Percentiles rank a stretch among this genome's conserved stretches.
phyloP scores from a whole-genome alignment of 2,113 vertebrate genomes.

The Narcine bancroftii region DNA sequence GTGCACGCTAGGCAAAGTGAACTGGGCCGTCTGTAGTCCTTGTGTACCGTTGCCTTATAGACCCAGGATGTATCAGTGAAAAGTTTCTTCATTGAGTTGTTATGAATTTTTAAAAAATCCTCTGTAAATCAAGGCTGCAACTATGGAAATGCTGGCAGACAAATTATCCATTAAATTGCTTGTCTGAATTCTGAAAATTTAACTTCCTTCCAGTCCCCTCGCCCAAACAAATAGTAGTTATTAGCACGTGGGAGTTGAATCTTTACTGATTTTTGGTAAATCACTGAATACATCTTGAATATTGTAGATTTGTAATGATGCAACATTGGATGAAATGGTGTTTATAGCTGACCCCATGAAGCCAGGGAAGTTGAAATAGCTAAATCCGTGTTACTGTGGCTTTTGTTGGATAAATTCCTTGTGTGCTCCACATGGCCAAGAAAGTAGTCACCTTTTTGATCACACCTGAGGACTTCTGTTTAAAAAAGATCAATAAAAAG shows the following conservation, averaged over 20 bases:
- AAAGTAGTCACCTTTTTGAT: slow-evolving; percentile 6
- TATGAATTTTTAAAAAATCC: neutral
- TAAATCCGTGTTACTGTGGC: neutral
- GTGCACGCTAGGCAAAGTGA: neutral
- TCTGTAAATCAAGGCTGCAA: neutral
- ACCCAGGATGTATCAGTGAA: neutral
- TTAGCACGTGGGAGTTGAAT: neutral
- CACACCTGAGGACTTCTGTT: neutral
- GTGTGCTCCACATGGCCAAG: slow-evolving; percentile 20
- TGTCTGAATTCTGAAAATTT: neutral
- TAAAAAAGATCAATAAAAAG: slow-evolving; percentile 35
- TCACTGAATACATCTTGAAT: neutral
- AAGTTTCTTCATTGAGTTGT: neutral
- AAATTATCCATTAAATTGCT: neutral
- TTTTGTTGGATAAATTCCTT: slow-evolving; percentile 19
- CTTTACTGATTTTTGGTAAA: neutral
- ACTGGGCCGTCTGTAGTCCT: neutral
- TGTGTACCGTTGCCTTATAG: neutral
- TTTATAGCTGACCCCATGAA: neutral
- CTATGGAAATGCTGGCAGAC: neutral
- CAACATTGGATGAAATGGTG: neutral
- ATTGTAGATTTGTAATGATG: neutral
- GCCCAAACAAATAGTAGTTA: neutral
- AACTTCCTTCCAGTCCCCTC: neutral
- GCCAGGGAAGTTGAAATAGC: neutral